These are phyloP conservation scores for Eremophila alpestris DNA, from an alignment of 2,797 vertebrate species.

Conservation along the genomic window DNA sequence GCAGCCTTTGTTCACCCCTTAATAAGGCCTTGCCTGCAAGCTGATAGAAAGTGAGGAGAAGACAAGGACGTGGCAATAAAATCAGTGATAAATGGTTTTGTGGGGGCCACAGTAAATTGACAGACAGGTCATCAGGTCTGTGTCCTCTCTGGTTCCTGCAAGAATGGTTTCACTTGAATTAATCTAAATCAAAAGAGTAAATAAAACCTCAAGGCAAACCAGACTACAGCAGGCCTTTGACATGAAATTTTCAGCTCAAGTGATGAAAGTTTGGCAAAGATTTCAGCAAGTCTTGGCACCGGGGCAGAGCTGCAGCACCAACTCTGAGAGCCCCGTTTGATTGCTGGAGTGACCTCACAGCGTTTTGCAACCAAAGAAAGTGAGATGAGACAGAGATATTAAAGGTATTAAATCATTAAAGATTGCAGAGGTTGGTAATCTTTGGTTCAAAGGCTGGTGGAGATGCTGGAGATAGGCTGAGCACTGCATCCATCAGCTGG, in stretches of 20 bases:
- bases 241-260: neutral
- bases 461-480: conserved; percentile 23
- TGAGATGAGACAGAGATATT: conserved; percentile 52
- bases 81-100: neutral
- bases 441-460: conserved; percentile 30
- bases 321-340: neutral
- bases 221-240: neutral
- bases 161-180: neutral
- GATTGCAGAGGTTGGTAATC: neutral
- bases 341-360: conserved; percentile 21
- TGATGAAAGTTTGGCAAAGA: neutral
- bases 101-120: neutral
- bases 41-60: neutral
- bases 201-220: neutral
- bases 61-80: neutral
- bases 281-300: neutral
- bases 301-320: neutral
- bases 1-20: neutral
- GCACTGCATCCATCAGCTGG: neutral
- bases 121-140: neutral
- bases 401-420: conserved; percentile 47
- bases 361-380: conserved; percentile 52
- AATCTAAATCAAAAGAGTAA: neutral
- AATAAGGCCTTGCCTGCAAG: neutral
- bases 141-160: neutral